Base-by-base conservation (phyloP, 2,888 invertebrate species). In the Caenorhabditis wallacei region DNA sequence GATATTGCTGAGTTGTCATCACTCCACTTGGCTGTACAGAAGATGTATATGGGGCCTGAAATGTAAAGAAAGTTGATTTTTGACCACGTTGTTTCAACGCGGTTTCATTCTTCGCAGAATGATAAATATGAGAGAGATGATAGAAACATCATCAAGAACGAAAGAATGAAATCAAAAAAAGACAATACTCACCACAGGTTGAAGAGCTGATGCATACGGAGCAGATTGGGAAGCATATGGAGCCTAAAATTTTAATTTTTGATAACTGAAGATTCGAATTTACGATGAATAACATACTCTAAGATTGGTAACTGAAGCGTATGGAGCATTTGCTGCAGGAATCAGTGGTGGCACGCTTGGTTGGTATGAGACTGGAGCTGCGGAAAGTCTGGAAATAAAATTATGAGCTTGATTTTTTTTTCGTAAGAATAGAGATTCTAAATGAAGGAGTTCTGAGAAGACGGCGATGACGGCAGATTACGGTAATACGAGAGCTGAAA, bases 321-420 rank as follows among this genome's bases (percentile, higher is more conserved):
- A 78, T 24, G 78, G 78, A 56, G 69, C 63, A 20, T 54, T 78
- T 43, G 61, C 53, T 18, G 54, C 4, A 10, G 75, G 18, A n/a
- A 76, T 20, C 1, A 22, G 37, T 8, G 72, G 56, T 37, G 69
- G 57, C 18, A 66, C 57, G 22, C 66, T 22, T 16, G 84, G 63
- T 51, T 84, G 82, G 51, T 87, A 87, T 16, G 86, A 82, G 37
- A 87, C 82, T 24, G 87, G 86, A 4, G 81, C 85, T 1, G 82
- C 85, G 13, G 87, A 84, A 10, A 87, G 72, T 63, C 87, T 87
- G 83, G 54, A 87, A 85, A 18, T 22, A 40, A 0, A 20, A 16
- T n/a, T 13, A 4, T 64, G n/a, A 8, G 2, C 8, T 18, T 5
- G 18, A 56, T 13, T 10, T 7, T 18, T 30, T 11, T 4, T 4